A percentile compares a stretch with the other conserved stretches of the same genome.
Evolutionary conservation across 2,113 vertebrate species (phyloP).

Genomic region (Psittacus erithacus): DNA sequence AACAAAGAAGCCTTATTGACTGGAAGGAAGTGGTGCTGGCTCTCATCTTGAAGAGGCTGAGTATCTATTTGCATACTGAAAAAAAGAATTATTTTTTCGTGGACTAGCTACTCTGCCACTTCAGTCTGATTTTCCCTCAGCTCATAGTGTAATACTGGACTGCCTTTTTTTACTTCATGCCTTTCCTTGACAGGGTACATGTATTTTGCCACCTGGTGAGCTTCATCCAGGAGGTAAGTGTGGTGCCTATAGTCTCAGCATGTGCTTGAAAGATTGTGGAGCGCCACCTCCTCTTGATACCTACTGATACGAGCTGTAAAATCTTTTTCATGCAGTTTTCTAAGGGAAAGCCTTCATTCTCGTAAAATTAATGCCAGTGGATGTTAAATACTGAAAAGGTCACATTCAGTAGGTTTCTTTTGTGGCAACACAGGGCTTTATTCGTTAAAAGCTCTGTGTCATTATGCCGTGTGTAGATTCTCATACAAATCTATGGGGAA

Average conservation of each 20-base stretch:
- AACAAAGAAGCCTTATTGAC: neutral
- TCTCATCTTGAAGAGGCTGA: neutral
- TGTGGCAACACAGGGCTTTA: neutral
- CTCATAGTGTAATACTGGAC: neutral
- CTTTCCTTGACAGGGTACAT: neutral
- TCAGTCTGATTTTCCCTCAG: neutral
- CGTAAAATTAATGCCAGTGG: neutral
- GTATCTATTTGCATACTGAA: neutral
- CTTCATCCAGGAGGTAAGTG: neutral
- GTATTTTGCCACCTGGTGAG: neutral
- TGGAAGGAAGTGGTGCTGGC: neutral
- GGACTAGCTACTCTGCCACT: neutral
- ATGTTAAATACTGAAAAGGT: slow-evolving; percentile 1
- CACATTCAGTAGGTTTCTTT: neutral
- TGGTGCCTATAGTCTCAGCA: neutral
- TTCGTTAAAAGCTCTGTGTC: slow-evolving; percentile 13
- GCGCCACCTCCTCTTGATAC: neutral
- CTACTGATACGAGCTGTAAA: neutral
- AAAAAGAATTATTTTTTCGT: neutral
- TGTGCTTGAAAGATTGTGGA: neutral
- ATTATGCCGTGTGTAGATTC: slow-evolving; percentile 2
- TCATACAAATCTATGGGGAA: neutral
- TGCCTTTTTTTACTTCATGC: neutral
- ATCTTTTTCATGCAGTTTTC: neutral
- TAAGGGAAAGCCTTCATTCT: neutral